phyloP scores from a whole-genome alignment of 1,140 invertebrate species.

The Agrilus planipennis region DNA sequence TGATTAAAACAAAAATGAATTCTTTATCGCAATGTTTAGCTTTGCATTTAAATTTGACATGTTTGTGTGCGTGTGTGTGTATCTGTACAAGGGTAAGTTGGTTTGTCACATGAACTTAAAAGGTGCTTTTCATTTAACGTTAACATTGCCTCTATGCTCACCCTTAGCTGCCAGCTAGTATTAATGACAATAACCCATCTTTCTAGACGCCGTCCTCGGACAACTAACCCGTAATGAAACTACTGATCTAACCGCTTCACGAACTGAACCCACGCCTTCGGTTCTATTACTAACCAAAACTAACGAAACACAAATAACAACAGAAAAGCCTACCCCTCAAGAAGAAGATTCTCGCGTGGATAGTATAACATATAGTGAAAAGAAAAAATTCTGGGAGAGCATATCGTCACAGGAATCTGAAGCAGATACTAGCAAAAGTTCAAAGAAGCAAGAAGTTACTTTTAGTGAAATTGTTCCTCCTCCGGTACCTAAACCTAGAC shows the following conservation, averaged over 20 bases:
- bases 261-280: slow-evolving; percentile 13
- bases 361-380: slow-evolving; percentile 32
- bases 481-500: slow-evolving; percentile 35
- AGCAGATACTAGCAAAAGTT: slow-evolving; percentile 16
- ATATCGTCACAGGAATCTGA: slow-evolving; percentile 19
- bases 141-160: too few species aligned
- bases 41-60: too few species aligned
- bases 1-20: too few species aligned
- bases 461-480: slow-evolving; percentile 22
- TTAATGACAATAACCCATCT: slow-evolving; percentile 26
- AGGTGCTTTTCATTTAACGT: too few species aligned
- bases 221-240: slow-evolving; percentile 24
- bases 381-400: slow-evolving; percentile 40
- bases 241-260: slow-evolving; percentile 21
- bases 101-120: too few species aligned
- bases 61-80: too few species aligned
- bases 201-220: slow-evolving; percentile 34
- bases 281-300: too few species aligned
- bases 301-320: slow-evolving; percentile 8
- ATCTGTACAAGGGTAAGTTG: too few species aligned
- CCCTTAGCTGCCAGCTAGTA: slow-evolving; percentile 30
- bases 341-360: slow-evolving; percentile 13
- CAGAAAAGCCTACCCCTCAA: slow-evolving; percentile 28
- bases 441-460: slow-evolving; percentile 25
- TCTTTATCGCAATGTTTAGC: too few species aligned